These are phyloP conservation scores for Lobophora halterata DNA, from an alignment of 2,888 invertebrate species.

Conservation along the genomic window DNA sequence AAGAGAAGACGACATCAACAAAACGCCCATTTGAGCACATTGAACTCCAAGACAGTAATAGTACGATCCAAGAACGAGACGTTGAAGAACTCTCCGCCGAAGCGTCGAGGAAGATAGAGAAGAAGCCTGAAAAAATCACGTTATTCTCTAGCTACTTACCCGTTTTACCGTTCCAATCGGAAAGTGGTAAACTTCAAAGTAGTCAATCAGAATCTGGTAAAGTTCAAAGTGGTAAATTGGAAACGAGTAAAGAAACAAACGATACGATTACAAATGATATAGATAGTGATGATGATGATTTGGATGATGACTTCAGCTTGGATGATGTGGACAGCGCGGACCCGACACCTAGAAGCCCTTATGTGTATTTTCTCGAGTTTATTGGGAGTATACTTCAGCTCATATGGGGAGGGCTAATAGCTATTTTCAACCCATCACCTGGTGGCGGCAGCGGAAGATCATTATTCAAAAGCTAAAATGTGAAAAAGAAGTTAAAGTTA, in stretches of 20 bases:
- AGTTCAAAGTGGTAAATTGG: constrained; percentile 21
- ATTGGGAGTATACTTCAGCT: constrained; percentile 59
- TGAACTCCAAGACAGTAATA: constrained; percentile 23
- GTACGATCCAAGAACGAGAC: constrained; percentile 50
- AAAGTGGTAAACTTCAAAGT: constrained; percentile 10
- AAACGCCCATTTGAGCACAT: constrained; percentile 34
- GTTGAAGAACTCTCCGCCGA: constrained; percentile 62
- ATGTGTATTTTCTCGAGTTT: constrained; percentile 56
- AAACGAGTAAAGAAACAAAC: constrained; percentile 28
- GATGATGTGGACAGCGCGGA: constrained; percentile 31
- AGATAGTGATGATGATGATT: constrained; percentile 35
- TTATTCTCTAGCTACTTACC: constrained; percentile 58
- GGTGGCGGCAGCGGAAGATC: too few species aligned
- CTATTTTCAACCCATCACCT: too few species aligned
- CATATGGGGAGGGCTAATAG: constrained; percentile 53
- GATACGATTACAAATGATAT: too few species aligned
- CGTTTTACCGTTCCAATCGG: not conserved
- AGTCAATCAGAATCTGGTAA: too few species aligned
- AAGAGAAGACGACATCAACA: constrained; percentile 37
- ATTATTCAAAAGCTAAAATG: too few species aligned
- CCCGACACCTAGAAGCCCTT: constrained; percentile 41
- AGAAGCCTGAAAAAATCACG: constrained; percentile 66
- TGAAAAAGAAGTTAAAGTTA: too few species aligned
- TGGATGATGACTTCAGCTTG: constrained; percentile 41
- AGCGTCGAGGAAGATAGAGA: constrained; percentile 44